These are phyloP conservation scores for Trachelus troglodyta DNA, from an alignment of 2,888 invertebrate species.

Conservation along the genomic window DNA sequence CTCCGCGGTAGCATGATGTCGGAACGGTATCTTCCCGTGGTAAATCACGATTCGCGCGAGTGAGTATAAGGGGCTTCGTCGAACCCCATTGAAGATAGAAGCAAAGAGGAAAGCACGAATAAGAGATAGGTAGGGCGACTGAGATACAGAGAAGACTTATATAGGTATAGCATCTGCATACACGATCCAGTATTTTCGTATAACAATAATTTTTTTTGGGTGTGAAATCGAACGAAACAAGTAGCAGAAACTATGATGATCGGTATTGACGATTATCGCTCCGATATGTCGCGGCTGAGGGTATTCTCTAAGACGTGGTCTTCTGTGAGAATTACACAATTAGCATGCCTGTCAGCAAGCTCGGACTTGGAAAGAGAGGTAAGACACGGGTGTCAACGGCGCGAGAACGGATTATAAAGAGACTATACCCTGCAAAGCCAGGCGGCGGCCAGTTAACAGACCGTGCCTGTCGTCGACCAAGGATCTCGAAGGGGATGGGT, in stretches of 20 bases:
- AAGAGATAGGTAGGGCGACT: not conserved
- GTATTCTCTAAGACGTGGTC: not conserved
- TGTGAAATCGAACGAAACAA: too few species aligned
- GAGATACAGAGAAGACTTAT: not conserved
- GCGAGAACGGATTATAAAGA: not conserved
- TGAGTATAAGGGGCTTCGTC: not conserved
- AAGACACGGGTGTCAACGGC: not conserved
- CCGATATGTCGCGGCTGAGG: too few species aligned
- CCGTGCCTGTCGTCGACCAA: too few species aligned
- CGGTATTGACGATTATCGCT: too few species aligned
- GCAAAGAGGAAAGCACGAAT: not conserved
- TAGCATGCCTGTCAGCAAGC: not conserved
- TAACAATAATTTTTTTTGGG: too few species aligned
- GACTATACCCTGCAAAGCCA: not conserved
- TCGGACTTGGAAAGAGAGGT: not conserved
- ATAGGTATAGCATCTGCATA: too few species aligned
- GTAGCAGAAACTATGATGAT: too few species aligned
- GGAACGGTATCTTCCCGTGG: slow-evolving; percentile 19
- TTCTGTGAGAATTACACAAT: not conserved
- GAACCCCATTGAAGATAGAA: not conserved
- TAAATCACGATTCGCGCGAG: not conserved
- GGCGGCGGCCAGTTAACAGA: too few species aligned
- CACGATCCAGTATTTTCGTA: too few species aligned
- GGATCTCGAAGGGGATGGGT: too few species aligned
- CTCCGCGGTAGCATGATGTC: slow-evolving; percentile 24